Base-by-base conservation (phyloP, 2,113 vertebrate genomes). In the Burhinus bistriatus region DNA sequence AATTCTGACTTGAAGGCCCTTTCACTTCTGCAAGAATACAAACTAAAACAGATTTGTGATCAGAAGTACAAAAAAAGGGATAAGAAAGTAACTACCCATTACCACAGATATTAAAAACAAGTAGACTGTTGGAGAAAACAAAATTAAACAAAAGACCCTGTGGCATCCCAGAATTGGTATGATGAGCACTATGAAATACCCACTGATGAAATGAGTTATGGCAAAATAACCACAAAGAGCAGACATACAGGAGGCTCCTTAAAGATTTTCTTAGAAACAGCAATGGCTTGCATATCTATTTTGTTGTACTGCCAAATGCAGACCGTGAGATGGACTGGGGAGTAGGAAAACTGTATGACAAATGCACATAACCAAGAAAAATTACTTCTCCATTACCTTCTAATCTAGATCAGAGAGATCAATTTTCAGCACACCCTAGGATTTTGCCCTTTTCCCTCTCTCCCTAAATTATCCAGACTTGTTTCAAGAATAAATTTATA, bases 11-110 rank as follows among this genome's bases (percentile, higher is more conserved):
- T 87, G 15, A 81, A 42, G 83, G 29, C 20, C 61, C n/a, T 57
- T 97, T 51, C 52, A 45, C 38, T 94, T 85, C 59, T 91, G 90
- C 49, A 91, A 78, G 65, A 79, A 90, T 29, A 95, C 79, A 97
- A 69, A 93, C 47, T 73, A 90, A 93, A 90, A 47, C 44, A 82
- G n/a, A 40, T 77, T 40, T 44, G 54, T 6, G 15, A 45, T 51
- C 40, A 87, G 71, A 93, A 95, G 54, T 8, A 5, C 45, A 81
- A 80, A 34, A 77, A 80, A 8, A 38, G 22, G 10, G 18, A 47
- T 26, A 64, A 52, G 45, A 16, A 34, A 84, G 27, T 30, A 93
- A 70, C 32, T 17, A 45, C 26, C 32, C 23, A 62, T 47, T 44
- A 65, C 30, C 49, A 83, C 30, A 87, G 49, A 73, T 30, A 68